Evolutionary conservation across 2,888 invertebrate genomes (phyloP), one percentile per base, ranked within the genome.

Genomic region (Eristalis intricaria): DNA sequence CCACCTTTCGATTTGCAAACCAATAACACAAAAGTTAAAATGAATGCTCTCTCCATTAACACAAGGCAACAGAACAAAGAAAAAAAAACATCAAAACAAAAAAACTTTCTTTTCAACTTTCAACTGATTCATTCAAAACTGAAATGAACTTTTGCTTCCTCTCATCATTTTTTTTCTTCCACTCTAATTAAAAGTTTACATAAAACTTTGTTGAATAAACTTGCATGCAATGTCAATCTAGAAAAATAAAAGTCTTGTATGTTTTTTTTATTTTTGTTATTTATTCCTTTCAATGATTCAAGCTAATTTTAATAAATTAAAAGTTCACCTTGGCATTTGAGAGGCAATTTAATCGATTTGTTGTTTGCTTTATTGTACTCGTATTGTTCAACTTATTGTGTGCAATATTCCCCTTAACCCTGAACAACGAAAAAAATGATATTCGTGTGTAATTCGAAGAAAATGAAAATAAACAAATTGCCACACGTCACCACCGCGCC

Each of bases 101-200:
- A 74, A 81, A 68, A 69, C 69, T 81, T 81, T 70, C 69, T 81
- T 75, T 75, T 81, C 56, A 70, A 81, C 81, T 75, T 75, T 81
- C 69, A 75, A 80, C 61, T 29, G 65, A 73, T 73, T 75, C 69
- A 35, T 43, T 71, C 58, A 2, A 40, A 43, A 65, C 19, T 5
- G 35, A 40, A 74, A 74, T 40, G 19, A 50, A 50, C 50, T 50
- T 50, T 50, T 50, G 50, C 8, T 8, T 19, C 43, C 50, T 19
- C 50, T 8, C 50, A 19, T n/a, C 50, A 19, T 19, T 19, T 50
- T 8, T 43, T 74, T 74, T 50, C 7, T 74, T 50, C 10, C 82
- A 61, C 43, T 82, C 82, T 71, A 75, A 76, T 70, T 82, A 66
- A 76, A 71, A 65, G 40, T 71, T 65, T 73, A 32, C 22, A 11